Percentiles rank a stretch among this genome's conserved stretches.
phyloP scores from a whole-genome alignment of 2,888 invertebrate genomes.

The Napeogenes inachia region DNA sequence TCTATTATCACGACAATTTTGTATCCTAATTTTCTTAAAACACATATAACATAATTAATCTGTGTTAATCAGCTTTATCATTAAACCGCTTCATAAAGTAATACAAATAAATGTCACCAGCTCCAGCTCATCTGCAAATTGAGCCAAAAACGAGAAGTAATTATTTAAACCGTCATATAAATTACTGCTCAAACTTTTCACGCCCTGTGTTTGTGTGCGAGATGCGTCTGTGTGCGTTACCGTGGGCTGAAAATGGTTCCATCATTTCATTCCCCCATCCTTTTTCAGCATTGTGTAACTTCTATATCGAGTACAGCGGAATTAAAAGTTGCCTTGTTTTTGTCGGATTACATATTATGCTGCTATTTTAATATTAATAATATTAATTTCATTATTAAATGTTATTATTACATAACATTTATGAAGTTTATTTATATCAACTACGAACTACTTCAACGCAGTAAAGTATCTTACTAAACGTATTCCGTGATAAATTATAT shows the following conservation, averaged over 20 bases:
- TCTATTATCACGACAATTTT: conserved; percentile 55
- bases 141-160: conserved; percentile 76
- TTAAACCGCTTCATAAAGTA: conserved; percentile 46
- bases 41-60: too few relatives aligned
- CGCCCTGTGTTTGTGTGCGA: conserved; percentile 53
- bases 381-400: neutral
- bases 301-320: conserved; percentile 47
- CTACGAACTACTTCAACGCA: too few relatives aligned
- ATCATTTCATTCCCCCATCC: conserved; percentile 72
- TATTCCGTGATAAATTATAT: too few relatives aligned
- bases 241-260: conserved; percentile 72
- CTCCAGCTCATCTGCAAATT: conserved; percentile 72
- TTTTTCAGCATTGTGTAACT: conserved; percentile 71
- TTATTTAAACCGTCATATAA: conserved; percentile 78
- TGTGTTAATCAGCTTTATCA: neutral
- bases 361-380: neutral
- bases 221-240: conserved; percentile 43
- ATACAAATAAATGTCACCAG: conserved; percentile 60
- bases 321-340: conserved; percentile 12
- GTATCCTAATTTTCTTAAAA: too few relatives aligned
- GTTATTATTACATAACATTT: too few relatives aligned
- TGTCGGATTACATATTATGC: conserved; percentile 2
- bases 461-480: too few relatives aligned
- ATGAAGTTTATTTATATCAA: too few relatives aligned
- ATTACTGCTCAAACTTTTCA: conserved; percentile 77